Evolutionary conservation across 2,888 invertebrate genomes (phyloP), one percentile per base, ranked within the genome.

Genomic region (Amblyjoppa fuscipennis): DNA sequence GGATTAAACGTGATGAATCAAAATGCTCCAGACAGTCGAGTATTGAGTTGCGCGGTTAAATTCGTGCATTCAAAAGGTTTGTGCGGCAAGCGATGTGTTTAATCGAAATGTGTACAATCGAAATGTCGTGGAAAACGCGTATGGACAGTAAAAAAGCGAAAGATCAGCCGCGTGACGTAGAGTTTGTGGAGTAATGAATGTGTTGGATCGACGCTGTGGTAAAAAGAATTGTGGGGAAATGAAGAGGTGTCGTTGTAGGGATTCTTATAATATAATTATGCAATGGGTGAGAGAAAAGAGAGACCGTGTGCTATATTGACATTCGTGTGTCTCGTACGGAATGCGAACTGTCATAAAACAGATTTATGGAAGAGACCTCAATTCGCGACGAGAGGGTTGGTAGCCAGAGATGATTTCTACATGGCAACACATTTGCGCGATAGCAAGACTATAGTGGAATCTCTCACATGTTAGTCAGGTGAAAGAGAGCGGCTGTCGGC

Each of bases 331-430:
- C 79, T 85, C 79, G 79, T 73, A 73, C 79, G 83, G 77, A 83
- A 77, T 59, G 80, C 61, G 53, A 77, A 73, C 79, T 83, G 73
- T 79, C 80, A 68, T 85, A 85, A 85, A 85, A 76, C 51, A 76
- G 83, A 83, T 85, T 83, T 83, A 85, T 80, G 71, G 79, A 69
- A 70, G 81, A 78, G 81, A 82, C 66, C 70, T 61, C 76, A 34
- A 70, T 82, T 79, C 31, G 61, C 61, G 11, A 45, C 45, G 71
- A 70, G 78, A 78, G 69, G 61, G 51, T 81, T 73, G 41, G 53
- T 25, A 34, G 41, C 64, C 66, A 53, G 81, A 64, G 71, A 75
- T 70, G 28, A 81, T 78, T 81, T 70, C 56, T 64, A 66, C 68
- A 70, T 70, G 74, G 80, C 45, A 59, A 31, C 68, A 51, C 56